Conservation (phyloP, 2,113 vertebrate genomes). For the Dermatemys mawii region DNA sequence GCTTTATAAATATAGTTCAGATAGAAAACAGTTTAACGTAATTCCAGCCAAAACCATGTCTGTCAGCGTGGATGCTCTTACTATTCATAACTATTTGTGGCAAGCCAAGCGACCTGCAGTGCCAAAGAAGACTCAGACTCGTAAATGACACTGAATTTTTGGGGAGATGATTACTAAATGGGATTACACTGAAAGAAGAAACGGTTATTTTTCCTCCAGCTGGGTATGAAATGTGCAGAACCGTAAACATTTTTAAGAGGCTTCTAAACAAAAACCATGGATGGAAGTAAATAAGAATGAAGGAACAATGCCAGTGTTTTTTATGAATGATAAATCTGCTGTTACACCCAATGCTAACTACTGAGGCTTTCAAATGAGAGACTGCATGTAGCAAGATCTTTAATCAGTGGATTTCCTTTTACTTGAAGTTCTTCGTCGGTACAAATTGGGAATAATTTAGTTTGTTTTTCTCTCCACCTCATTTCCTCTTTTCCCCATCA, state of each 20-base stretch:
- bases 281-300: background rate
- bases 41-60: conserved; percentile 97
- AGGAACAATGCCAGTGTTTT: conserved; percentile 37
- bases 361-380: conserved; percentile 68
- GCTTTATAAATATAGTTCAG: conserved; percentile 96
- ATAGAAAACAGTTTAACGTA: conserved; percentile 94
- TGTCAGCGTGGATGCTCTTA: conserved; percentile 93
- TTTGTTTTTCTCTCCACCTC: conserved; percentile 23
- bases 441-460: conserved; percentile 63
- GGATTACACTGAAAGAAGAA: background rate
- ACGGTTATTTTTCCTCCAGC: conserved; percentile 45
- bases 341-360: conserved; percentile 66
- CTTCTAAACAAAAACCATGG: conserved; percentile 3
- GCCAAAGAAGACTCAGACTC: conserved; percentile 85
- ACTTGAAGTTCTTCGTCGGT: conserved; percentile 87
- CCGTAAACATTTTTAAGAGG: conserved; percentile 54
- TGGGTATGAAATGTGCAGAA: conserved; percentile 63
- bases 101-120: conserved; percentile 90
- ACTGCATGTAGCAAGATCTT: conserved; percentile 77
- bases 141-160: conserved; percentile 73
- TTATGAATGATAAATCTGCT: conserved; percentile 40
- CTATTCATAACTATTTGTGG: conserved; percentile 96
- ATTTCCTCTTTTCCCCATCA: conserved; percentile 2
- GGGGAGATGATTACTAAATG: background rate
- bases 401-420: conserved; percentile 74